Conservation (phyloP, 2,888 invertebrate species). For the Caenorhabditis wallacei region DNA sequence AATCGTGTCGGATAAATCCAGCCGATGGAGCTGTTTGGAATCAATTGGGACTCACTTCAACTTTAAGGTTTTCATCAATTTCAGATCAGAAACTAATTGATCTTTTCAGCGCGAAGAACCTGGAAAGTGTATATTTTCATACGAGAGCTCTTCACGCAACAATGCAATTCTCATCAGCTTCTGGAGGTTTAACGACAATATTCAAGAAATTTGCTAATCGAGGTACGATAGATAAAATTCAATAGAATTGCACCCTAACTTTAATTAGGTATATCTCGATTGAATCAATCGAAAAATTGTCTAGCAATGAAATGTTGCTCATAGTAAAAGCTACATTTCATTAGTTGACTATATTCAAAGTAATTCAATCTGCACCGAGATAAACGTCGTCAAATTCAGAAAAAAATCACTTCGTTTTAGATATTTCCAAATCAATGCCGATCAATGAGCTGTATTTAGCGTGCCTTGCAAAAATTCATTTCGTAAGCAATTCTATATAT, state of each 20-base stretch:
- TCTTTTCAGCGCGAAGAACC: slow-evolving; percentile 56
- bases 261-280: too few relatives aligned
- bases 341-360: too few relatives aligned
- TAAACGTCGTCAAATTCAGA: too few relatives aligned
- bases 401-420: too few relatives aligned
- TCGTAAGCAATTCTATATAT: slow-evolving; percentile 38
- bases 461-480: slow-evolving; percentile 58
- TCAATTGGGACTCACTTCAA: slow-evolving; percentile 62
- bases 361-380: too few relatives aligned
- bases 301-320: too few relatives aligned
- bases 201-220: slow-evolving; percentile 69
- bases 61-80: slow-evolving; percentile 8
- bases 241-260: too few relatives aligned
- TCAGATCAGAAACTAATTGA: too few relatives aligned
- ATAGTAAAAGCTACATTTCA: too few relatives aligned
- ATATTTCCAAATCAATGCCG: slow-evolving; percentile 46
- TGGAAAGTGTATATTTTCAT: slow-evolving; percentile 65
- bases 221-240: slow-evolving; percentile 30
- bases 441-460: slow-evolving; percentile 33
- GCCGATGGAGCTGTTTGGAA: slow-evolving; percentile 69
- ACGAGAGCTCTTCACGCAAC: slow-evolving; percentile 66
- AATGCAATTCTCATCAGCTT: slow-evolving; percentile 49
- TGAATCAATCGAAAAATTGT: too few relatives aligned
- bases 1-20: slow-evolving; percentile 59
- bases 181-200: slow-evolving; percentile 61